Conservation (phyloP, 2,797 vertebrate genomes). For the Chaetodon trifasciatus region DNA sequence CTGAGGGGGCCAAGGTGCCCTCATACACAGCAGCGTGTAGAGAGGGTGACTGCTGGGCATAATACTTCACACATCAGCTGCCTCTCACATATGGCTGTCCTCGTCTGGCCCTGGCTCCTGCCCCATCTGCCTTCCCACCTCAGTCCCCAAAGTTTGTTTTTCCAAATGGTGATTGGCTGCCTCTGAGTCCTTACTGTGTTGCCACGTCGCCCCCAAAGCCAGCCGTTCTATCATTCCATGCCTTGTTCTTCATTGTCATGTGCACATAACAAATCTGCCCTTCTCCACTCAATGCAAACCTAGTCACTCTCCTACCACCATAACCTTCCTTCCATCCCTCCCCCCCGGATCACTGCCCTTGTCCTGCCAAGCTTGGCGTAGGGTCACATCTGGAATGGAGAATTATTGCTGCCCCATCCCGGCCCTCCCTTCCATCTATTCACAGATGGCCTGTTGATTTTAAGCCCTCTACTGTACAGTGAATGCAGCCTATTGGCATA, state of each 20-base stretch:
- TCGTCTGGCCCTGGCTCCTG: constrained; percentile 64
- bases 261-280: constrained; percentile 60
- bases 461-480: constrained; percentile 68
- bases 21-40: constrained; percentile 74
- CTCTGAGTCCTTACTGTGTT: constrained; percentile 60
- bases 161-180: constrained; percentile 58
- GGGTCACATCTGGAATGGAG: constrained; percentile 93
- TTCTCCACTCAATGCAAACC: constrained; percentile 38
- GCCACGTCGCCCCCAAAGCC: constrained; percentile 54
- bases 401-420: constrained; percentile 79
- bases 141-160: constrained; percentile 71
- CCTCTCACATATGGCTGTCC: constrained; percentile 79
- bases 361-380: constrained; percentile 81
- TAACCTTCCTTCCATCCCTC: constrained; percentile 60
- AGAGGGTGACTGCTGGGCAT: constrained; percentile 79
- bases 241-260: constrained; percentile 63
- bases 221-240: constrained; percentile 44
- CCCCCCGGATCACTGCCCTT: constrained; percentile 60
- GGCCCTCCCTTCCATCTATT: constrained; percentile 86
- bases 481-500: constrained; percentile 70
- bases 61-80: constrained; percentile 86
- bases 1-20: constrained; percentile 82
- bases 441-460: constrained; percentile 81
- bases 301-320: constrained; percentile 43
- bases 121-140: constrained; percentile 73